phyloP scores from a whole-genome alignment of 1,140 invertebrate genomes.

The Pteromalus puparum region DNA sequence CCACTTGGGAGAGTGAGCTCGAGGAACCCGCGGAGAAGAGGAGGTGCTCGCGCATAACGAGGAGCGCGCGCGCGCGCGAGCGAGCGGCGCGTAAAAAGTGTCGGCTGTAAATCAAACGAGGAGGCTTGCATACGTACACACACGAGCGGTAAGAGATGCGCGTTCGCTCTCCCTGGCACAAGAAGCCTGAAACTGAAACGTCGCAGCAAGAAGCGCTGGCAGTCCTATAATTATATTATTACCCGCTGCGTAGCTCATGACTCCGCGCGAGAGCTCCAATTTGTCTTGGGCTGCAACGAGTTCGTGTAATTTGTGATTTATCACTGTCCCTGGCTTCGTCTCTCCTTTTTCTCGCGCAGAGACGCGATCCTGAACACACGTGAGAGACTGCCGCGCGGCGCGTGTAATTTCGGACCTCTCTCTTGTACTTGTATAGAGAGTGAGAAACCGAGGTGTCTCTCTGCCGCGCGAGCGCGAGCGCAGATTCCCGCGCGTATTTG shows the following conservation, averaged over 20 bases:
- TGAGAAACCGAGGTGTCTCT: slow-evolving; percentile 38
- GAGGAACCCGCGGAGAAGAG: not conserved
- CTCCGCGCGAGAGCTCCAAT: slow-evolving; percentile 64
- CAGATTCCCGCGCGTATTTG: slow-evolving; percentile 43
- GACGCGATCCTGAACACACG: slow-evolving; percentile 7
- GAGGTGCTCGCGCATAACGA: slow-evolving; percentile 6
- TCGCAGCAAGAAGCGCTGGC: slow-evolving; percentile 57
- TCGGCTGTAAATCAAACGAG: slow-evolving; percentile 60
- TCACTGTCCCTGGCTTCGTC: slow-evolving; percentile 63
- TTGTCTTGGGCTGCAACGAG: slow-evolving; percentile 68
- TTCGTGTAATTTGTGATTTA: slow-evolving; percentile 71
- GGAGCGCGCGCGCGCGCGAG: not conserved
- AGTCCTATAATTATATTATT: slow-evolving; percentile 74
- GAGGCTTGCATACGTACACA: slow-evolving; percentile 34
- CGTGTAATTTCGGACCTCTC: not conserved
- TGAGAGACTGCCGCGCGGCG: not conserved
- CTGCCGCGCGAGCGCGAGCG: not conserved
- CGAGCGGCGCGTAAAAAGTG: slow-evolving; percentile 54
- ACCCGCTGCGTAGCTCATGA: slow-evolving; percentile 68
- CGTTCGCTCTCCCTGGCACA: slow-evolving; percentile 53
- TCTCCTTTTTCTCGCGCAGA: slow-evolving; percentile 42
- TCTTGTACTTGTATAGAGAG: not conserved
- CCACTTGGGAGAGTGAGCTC: slow-evolving; percentile 20
- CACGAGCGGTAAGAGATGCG: slow-evolving; percentile 12
- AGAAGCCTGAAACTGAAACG: slow-evolving; percentile 66